Conservation (phyloP, 2,113 vertebrate genomes). For the Rhea pennata region DNA sequence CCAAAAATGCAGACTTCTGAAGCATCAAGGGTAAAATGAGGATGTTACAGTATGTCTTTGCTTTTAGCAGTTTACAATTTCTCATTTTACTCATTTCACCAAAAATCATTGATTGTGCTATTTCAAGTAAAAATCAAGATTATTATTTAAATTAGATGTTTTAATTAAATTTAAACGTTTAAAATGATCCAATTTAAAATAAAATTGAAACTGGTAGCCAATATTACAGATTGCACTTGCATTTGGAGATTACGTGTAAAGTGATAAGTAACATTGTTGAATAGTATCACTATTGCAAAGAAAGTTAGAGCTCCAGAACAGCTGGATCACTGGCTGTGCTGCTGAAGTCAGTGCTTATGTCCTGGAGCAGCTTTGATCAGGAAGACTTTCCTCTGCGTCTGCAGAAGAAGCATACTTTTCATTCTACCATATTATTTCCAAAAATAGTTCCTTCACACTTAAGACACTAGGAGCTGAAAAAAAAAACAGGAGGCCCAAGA, state of each 20-base stretch:
- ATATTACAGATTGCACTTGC: background rate
- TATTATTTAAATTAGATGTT: background rate
- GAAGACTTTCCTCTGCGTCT: background rate
- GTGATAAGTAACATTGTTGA: background rate
- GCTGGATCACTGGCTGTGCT: background rate
- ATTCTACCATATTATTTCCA: background rate
- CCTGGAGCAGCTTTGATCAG: background rate
- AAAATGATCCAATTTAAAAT: background rate
- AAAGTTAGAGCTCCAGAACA: background rate
- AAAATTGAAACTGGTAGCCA: background rate
- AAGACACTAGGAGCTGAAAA: background rate
- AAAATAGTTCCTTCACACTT: background rate
- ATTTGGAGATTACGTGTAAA: background rate
- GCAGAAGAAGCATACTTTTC: fast-evolving
- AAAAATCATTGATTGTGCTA: background rate
- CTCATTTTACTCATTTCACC: background rate
- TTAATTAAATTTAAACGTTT: background rate
- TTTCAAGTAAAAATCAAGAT: background rate
- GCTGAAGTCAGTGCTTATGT: background rate
- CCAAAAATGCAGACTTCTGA: background rate
- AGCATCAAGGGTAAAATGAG: background rate
- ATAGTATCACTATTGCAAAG: background rate
- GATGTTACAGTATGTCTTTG: background rate
- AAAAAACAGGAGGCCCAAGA: background rate
- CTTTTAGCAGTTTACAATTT: background rate